phyloP scores from a whole-genome alignment of 2,113 vertebrate species.

The Regulus satrapa region DNA sequence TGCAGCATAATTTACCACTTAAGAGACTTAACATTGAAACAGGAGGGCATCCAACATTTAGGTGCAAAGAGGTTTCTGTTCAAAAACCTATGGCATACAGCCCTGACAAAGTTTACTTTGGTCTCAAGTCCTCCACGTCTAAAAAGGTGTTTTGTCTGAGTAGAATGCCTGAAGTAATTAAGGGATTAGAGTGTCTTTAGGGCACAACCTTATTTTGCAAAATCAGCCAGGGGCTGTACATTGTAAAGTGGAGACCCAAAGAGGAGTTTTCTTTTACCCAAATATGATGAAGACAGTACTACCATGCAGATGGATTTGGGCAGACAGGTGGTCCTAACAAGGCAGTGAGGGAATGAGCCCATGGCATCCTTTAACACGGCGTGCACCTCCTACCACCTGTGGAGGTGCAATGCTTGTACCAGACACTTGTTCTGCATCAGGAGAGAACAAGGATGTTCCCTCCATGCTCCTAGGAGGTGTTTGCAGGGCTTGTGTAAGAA shows the following conservation, averaged over 20 bases:
- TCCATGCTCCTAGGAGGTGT: not conserved
- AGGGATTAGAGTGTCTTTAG: not conserved
- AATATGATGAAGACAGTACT: not conserved
- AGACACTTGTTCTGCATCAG: not conserved
- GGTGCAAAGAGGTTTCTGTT: not conserved
- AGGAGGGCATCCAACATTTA: not conserved
- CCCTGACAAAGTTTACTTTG: not conserved
- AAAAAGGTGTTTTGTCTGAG: not conserved
- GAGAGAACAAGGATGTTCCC: not conserved
- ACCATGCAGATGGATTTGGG: not conserved
- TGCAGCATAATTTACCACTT: not conserved
- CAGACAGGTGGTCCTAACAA: rapidly evolving
- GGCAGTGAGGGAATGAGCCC: not conserved
- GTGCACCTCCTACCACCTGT: not conserved
- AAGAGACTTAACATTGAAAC: not conserved
- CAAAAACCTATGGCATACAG: not conserved
- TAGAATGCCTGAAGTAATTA: not conserved
- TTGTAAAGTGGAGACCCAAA: not conserved
- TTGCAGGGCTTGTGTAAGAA: not conserved
- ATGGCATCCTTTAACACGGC: not conserved
- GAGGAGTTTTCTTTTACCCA: not conserved
- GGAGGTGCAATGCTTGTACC: not conserved
- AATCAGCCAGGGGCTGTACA: not conserved
- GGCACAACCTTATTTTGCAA: not conserved
- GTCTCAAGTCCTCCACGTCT: not conserved